Evolutionary conservation across 2,888 invertebrate genomes (phyloP), one percentile per base, ranked within the genome.

Genomic region (Luffia ferchaultella): DNA sequence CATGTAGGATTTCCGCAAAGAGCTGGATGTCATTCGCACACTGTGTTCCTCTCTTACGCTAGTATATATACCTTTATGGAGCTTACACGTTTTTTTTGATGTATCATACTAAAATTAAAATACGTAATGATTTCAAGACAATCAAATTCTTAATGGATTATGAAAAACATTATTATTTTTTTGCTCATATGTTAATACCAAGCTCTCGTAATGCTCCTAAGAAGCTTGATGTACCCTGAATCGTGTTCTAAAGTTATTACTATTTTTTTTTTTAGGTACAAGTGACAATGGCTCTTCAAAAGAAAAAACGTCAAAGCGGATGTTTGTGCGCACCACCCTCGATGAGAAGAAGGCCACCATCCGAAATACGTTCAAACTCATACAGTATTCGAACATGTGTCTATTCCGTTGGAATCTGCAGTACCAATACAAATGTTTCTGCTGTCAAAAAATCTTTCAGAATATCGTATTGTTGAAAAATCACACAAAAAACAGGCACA

Each of bases 361-460:
- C 16, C 62, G 67, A 18, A 71, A 74, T 56, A 65, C 75, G 0
- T 43, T 70, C 0, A 69, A 68, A 50, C 60, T 76, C 0, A 55
- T 73, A 12, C 54, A 62, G 16, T 65, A 74, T 46, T 75, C 76
- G 0, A 75, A 75, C 49, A 53, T 74, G 16, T 73, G 70, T 45
- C 54, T 70, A 0, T 74, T 74, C 54, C 64, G 60, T 2, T 72
- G 72, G 0, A 52, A 67, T 2, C 12, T 30, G 30, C 64, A 63
- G 41, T 67, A 64, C 0, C 70, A 67, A 56, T 70, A 63, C 53
- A 60, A 63, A 0, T 76, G 76, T 43, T 64, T 62, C 50, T 58
- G 58, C n/a, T 82, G 80, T 58, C 77, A 76, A 48, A 66, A 70
- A 0, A 65, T 62, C 0, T 73, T 61, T 41, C 52, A 57, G 0